Percentiles rank a stretch among this genome's conserved stretches.
Evolutionary conservation across 2,113 vertebrate species (phyloP).

Genomic region (Tragelaphus imberbis): DNA sequence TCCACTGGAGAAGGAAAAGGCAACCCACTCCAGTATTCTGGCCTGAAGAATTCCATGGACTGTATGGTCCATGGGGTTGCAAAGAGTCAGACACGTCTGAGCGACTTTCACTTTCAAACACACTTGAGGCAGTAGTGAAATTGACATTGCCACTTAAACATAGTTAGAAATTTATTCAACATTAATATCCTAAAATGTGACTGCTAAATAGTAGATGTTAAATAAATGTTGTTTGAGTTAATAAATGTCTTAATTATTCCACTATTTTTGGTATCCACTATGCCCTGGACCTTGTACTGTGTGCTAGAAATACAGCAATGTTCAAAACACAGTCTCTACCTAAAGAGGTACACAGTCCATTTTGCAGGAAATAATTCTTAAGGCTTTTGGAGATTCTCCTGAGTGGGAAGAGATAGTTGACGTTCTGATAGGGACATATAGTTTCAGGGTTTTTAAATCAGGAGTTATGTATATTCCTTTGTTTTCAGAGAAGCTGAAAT

Average conservation of each 20-base stretch:
- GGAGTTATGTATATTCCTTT: neutral
- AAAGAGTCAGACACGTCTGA: neutral
- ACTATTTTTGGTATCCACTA: neutral
- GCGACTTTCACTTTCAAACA: neutral
- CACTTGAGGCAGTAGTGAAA: neutral
- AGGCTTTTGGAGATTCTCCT: neutral
- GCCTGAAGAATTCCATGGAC: neutral
- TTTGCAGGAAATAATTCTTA: neutral
- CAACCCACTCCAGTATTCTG: neutral
- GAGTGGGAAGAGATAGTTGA: neutral
- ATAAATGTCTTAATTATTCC: neutral
- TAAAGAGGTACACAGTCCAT: neutral
- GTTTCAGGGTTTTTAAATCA: neutral
- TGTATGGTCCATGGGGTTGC: neutral
- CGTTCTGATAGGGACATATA: neutral
- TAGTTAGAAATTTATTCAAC: neutral
- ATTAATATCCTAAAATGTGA: neutral
- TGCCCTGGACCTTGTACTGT: neutral
- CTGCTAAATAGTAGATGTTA: neutral
- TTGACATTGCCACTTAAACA: neutral
- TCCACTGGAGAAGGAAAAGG: neutral
- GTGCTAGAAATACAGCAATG: neutral
- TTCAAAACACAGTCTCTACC: neutral
- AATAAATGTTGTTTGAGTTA: neutral
- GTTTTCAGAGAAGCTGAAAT: neutral